Base-by-base conservation (phyloP, 1,140 invertebrate species). In the Popillia japonica region DNA sequence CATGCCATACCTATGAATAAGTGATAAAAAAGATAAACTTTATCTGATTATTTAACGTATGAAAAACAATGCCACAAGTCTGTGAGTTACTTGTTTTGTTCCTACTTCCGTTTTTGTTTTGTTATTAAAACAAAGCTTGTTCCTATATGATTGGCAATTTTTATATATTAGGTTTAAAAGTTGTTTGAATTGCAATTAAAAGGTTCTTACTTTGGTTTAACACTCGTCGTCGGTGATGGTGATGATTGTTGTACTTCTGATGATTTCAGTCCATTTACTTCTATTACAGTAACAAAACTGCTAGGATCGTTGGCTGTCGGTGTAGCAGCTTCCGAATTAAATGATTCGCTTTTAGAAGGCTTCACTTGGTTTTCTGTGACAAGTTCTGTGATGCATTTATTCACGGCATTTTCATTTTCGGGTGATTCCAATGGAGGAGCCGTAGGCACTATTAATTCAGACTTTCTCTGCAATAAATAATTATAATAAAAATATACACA, bases 261-360 rank as follows among this genome's bases (percentile, higher is more conserved):
- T 82, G 85, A 85, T 87, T 89, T 91, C 80, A 89, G 82, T 86
- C 91, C 91, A 87, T 94, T 95, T 2, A 96, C 94, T 90, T 96
- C 93, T 80, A 96, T 96, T 72, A 96, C 95, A 77, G 95, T 96
- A 78, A 96, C 91, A 89, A 95, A 96, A 87, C 94, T 94, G 86
- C 93, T 91, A 85, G 89, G 91, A 83, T 90, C 88, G 17, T 48
- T 55, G 83, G 79, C 90, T 88, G 61, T 79, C 75, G 88, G 84
- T 87, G 88, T 76, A 84, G 84, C 84, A 85, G 87, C 86, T 64
- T 78, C 55, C 2, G 55, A 64, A 41, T 61, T 34, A 14, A 73
- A 44, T n/a, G 73, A 74, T 34, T 80, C 78, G 40, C 72, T 81
- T 77, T 74, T 85, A 78, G 59, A 20, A 40, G 41, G 23, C 11